Base-by-base conservation (phyloP, 2,888 invertebrate genomes). In the Autographa pulchrina region DNA sequence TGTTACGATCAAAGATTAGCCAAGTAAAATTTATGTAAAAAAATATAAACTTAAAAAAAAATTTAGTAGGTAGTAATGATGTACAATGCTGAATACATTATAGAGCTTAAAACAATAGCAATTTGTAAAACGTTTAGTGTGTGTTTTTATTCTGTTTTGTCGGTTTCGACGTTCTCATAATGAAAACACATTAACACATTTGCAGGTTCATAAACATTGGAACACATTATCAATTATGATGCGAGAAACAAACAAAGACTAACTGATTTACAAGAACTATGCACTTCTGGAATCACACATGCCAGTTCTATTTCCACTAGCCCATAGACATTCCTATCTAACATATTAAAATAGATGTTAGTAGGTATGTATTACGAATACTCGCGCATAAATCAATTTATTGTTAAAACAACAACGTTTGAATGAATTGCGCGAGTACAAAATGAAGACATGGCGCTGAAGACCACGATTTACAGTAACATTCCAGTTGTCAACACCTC, bases 291-390 rank as follows among this genome's bases (percentile, higher is more conserved):
- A 79, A 77, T 75, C 78, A 82, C 83, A 75, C 74, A 77, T 69
- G 75, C 77, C 77, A 75, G 82, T 81, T 86, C 88, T 89, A 89
- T 89, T 89, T 89, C 76, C 75, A 86, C 70, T 72, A 81, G 82
- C 78, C 75, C 76, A 87, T 81, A 82, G 77, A 84, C 83, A 88
- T 88, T 87, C 88, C 86, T n/a, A 81, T 78, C 80, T 86, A 85
- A 84, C 85, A 86, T 83, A 87, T 86, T 84, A 75, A 85, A 87
- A 87, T 87, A 80, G 80, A 81, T 74, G 25, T 25, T 25, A 25
- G 25, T 25, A 25, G 25, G 25, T 25, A 25, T 25, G 77, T 79
- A 81, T 82, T 84, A 79, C 84, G 78, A 84, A 84, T 83, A 82
- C 77, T 69, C 74, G 70, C n/a, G n/a, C 82, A 82, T 85, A 86